phyloP scores from a whole-genome alignment of 2,888 invertebrate genomes.

The Lymantria monacha region DNA sequence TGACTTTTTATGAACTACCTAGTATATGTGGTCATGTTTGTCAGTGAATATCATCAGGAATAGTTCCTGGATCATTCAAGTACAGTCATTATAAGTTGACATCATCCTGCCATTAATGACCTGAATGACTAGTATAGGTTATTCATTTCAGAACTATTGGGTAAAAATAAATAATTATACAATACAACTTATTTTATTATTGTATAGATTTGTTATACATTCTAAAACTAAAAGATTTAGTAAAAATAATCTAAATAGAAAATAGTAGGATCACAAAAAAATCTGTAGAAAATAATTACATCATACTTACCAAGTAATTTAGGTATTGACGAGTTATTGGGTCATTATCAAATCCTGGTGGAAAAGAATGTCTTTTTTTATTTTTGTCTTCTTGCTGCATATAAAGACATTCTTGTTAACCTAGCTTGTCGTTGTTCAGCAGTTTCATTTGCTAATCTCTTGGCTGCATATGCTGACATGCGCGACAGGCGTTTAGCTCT shows the following conservation, averaged over 20 bases:
- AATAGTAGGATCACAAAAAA: not conserved
- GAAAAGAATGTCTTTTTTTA: constrained; percentile 30
- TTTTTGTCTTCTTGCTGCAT: constrained; percentile 69
- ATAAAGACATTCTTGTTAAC: constrained; percentile 68
- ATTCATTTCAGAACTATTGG: too few relatives aligned
- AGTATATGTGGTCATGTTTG: too few relatives aligned
- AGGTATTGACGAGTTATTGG: too few relatives aligned
- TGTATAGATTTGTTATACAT: not conserved
- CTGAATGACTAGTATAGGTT: too few relatives aligned
- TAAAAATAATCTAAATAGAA: not conserved
- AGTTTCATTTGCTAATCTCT: constrained; percentile 65
- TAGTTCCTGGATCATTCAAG: too few relatives aligned
- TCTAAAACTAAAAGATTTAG: not conserved
- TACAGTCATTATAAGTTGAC: too few relatives aligned
- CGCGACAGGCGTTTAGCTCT: constrained; percentile 62
- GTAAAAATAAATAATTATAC: too few relatives aligned
- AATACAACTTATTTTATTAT: too few relatives aligned
- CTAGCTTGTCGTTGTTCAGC: constrained; percentile 63
- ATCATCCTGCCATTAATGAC: too few relatives aligned
- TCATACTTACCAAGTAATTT: too few relatives aligned
- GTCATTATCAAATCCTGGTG: constrained; percentile 13
- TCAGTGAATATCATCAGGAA: too few relatives aligned
- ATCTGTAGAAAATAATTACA: constrained; percentile 3
- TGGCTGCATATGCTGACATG: constrained; percentile 75
- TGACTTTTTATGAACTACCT: too few relatives aligned